These are phyloP conservation scores for Puntigrus tetrazona DNA, from an alignment of 2,113 vertebrate species.

Conservation along the genomic window DNA sequence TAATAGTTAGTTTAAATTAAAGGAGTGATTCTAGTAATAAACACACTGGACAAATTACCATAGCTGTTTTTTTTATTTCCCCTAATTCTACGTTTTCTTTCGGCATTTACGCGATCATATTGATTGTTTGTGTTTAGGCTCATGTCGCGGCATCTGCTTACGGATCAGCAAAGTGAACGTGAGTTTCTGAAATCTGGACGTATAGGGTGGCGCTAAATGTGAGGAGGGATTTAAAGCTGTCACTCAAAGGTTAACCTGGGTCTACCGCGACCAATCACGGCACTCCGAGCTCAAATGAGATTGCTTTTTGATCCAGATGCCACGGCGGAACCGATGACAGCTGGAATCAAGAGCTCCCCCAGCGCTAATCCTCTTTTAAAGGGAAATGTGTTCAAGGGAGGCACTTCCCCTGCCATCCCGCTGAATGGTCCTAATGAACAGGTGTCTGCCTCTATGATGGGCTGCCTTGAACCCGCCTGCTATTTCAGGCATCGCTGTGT, in stretches of 20 bases:
- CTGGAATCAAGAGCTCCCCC: slow-evolving; percentile 29
- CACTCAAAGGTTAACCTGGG: slow-evolving; percentile 32
- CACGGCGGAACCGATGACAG: slow-evolving; percentile 29
- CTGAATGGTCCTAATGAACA: slow-evolving; percentile 63
- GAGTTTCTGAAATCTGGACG: neutral
- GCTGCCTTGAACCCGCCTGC: slow-evolving; percentile 60
- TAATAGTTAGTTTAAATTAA: neutral
- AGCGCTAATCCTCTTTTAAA: slow-evolving; percentile 50
- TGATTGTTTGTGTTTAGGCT: neutral
- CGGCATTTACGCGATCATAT: neutral
- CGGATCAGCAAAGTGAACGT: neutral
- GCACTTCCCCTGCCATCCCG: slow-evolving; percentile 47
- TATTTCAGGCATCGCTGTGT: slow-evolving; percentile 61
- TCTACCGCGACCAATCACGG: neutral
- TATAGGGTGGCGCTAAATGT: slow-evolving; percentile 19
- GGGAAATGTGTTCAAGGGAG: slow-evolving; percentile 37
- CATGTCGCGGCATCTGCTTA: slow-evolving; percentile 1
- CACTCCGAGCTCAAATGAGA: neutral
- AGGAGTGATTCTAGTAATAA: neutral
- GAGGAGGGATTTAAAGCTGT: slow-evolving; percentile 28
- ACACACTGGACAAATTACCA: neutral
- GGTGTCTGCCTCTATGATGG: slow-evolving; percentile 61
- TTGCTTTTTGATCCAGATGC: slow-evolving; percentile 40
- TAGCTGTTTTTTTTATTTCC: neutral
- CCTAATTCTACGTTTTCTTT: neutral